A percentile compares a stretch with the other conserved stretches of the same genome.
These are phyloP conservation scores for Ditylenchus weischeri DNA, from an alignment of 2,888 invertebrate genomes.

Conservation along the genomic window DNA sequence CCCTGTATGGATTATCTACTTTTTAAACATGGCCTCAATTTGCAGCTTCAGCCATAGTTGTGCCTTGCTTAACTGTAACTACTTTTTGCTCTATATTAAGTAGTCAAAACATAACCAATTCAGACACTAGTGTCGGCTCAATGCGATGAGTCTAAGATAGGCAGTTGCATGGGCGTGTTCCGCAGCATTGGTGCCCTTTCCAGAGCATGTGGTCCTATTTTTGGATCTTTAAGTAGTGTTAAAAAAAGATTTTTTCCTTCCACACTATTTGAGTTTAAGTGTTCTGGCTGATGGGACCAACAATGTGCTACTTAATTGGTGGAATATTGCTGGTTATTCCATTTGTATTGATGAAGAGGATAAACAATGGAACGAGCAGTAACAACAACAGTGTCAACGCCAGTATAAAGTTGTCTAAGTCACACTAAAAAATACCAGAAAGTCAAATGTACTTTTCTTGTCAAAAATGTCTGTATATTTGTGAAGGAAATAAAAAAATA, in stretches of 20 bases:
- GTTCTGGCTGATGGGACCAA: slow-evolving; percentile 86
- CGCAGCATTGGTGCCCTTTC: slow-evolving; percentile 82
- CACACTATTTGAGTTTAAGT: slow-evolving; percentile 62
- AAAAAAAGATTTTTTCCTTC: background rate
- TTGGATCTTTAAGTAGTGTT: slow-evolving; percentile 74
- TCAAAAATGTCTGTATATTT: no score
- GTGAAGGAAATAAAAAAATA: no score
- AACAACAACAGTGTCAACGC: no score
- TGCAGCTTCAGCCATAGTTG: slow-evolving; percentile 5
- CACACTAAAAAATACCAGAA: no score
- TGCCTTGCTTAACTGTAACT: slow-evolving; percentile 2
- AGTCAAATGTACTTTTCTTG: no score
- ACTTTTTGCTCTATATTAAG: no score
- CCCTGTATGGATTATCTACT: background rate
- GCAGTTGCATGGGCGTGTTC: slow-evolving; percentile 78
- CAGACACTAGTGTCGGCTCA: slow-evolving; percentile 1
- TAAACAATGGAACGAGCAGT: background rate
- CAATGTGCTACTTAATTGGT: slow-evolving; percentile 76
- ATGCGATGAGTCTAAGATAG: background rate
- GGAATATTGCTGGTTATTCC: slow-evolving; percentile 75
- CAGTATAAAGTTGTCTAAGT: no score
- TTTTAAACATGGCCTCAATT: background rate
- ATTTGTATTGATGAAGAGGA: background rate
- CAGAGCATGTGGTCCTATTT: slow-evolving; percentile 82
- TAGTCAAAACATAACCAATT: no score